phyloP scores from a whole-genome alignment of 2,797 vertebrate genomes.

The Platalea minor region DNA sequence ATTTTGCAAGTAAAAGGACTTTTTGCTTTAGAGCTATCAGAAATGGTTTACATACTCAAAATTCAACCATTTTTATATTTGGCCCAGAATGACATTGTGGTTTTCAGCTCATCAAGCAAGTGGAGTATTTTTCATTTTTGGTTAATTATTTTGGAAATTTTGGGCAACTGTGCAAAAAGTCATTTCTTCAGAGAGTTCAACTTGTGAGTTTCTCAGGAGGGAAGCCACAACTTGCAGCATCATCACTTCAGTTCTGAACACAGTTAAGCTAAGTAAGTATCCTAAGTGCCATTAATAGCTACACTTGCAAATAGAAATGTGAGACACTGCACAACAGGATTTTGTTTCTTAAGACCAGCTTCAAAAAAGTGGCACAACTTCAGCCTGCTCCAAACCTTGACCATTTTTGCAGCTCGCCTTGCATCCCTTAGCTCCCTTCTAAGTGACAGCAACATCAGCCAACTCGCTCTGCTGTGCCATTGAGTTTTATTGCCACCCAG shows the following conservation, averaged over 20 bases:
- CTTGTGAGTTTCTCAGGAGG: neutral
- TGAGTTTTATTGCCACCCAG: neutral
- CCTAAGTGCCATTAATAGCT: slow-evolving; percentile 11
- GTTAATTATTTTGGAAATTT: neutral
- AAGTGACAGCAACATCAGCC: neutral
- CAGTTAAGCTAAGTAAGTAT: neutral
- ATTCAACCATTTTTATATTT: neutral
- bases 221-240: slow-evolving; percentile 32
- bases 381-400: neutral
- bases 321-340: neutral
- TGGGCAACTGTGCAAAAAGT: neutral
- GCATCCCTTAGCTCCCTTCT: neutral
- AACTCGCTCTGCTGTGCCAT: neutral
- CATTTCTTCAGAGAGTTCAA: neutral
- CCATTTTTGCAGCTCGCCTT: neutral
- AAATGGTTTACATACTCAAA: neutral
- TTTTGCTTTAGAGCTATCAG: neutral
- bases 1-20: neutral
- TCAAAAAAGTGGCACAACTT: neutral
- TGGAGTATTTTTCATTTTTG: neutral
- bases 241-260: neutral
- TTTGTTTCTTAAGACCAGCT: neutral
- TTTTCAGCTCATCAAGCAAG: neutral
- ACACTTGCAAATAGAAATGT: neutral
- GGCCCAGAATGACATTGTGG: neutral